Evolutionary conservation across 2,888 invertebrate species (phyloP).

Genomic region (Branchipolynoe longqiensis): DNA sequence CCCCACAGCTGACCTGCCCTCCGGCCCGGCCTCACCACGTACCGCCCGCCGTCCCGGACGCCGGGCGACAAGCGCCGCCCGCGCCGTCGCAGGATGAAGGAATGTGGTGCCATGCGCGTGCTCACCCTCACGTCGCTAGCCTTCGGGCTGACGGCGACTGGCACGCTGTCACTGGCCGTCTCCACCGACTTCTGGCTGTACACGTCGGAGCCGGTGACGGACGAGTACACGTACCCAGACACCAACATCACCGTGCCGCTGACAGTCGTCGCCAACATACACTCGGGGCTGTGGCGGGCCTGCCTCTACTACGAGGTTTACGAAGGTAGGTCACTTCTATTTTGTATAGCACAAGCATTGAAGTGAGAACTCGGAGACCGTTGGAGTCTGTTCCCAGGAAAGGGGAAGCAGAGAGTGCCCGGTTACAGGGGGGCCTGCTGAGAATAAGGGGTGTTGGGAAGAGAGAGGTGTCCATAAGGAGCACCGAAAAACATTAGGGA

Average conservation of each 20-base stretch:
- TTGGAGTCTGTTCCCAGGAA: no score
- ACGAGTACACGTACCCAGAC: conserved; percentile 62
- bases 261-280: conserved; percentile 64
- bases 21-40: conserved; percentile 46
- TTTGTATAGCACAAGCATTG: no score
- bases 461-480: no score
- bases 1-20: no score
- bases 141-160: conserved; percentile 75
- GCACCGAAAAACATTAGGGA: no score
- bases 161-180: conserved; percentile 76
- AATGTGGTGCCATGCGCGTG: conserved; percentile 60
- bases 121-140: conserved; percentile 74
- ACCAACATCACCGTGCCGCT: conserved; percentile 60
- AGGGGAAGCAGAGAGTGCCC: no score
- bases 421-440: no score
- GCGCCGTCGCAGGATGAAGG: neutral
- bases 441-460: no score
- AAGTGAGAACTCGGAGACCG: no score
- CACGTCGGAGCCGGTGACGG: conserved; percentile 70
- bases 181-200: conserved; percentile 79
- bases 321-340: conserved; percentile 25
- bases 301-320: conserved; percentile 63
- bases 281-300: conserved; percentile 76
- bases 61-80: neutral
- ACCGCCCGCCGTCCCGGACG: neutral